Evolutionary conservation across 2,113 vertebrate species (phyloP).

Genomic region (Cettia cetti): DNA sequence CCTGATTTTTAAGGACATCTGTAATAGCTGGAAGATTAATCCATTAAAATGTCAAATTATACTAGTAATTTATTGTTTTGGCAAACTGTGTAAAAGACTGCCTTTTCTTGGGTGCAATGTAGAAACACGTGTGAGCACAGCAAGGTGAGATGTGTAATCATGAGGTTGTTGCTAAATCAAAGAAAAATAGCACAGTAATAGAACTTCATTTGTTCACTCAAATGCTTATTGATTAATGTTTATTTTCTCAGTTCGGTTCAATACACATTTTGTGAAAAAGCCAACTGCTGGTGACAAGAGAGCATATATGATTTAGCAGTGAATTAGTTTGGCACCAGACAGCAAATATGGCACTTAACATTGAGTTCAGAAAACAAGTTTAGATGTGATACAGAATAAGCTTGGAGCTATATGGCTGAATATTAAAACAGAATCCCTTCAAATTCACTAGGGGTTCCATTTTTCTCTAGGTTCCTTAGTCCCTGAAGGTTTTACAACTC

Average conservation of each 20-base stretch:
- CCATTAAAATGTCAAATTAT: neutral
- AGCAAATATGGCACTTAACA: neutral
- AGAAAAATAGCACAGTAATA: neutral
- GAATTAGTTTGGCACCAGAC: neutral
- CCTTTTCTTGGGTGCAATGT: neutral
- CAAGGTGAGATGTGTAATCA: neutral
- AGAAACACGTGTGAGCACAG: neutral
- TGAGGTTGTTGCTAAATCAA: neutral
- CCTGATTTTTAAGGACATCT: neutral
- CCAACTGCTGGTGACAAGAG: neutral
- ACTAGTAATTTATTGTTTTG: neutral
- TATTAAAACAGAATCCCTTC: neutral
- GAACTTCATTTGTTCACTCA: neutral
- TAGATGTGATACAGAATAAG: neutral
- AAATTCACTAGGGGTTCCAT: neutral
- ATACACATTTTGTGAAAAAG: neutral
- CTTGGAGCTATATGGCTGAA: neutral
- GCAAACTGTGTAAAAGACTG: neutral
- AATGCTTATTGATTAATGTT: neutral
- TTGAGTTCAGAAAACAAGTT: neutral
- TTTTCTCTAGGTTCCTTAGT: neutral
- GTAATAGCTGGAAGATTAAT: slow-evolving; percentile 8
- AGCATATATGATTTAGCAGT: neutral
- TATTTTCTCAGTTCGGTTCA: neutral
- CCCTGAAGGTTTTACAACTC: neutral